These are phyloP conservation scores for Neomonachus schauinslandi DNA, from an alignment of 2,113 vertebrate genomes.

Conservation along the genomic window DNA sequence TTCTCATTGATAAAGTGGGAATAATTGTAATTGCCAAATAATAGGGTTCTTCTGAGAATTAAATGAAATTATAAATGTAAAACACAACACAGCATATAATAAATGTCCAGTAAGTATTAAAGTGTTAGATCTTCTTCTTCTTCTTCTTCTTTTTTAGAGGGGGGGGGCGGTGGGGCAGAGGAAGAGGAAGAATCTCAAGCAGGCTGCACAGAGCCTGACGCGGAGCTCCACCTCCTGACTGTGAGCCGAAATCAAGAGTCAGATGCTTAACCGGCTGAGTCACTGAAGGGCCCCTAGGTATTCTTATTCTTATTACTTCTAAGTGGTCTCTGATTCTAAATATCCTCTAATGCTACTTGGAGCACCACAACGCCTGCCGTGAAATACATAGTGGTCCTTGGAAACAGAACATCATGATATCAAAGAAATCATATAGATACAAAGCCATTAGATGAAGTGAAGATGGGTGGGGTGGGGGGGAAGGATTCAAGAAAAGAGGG, in stretches of 20 bases:
- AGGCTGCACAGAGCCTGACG: not conserved
- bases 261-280: not conserved
- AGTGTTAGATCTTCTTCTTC: not conserved
- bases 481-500: not conserved
- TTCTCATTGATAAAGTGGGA: constrained; percentile 22
- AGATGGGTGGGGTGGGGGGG: not conserved
- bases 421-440: not conserved
- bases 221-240: not conserved
- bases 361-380: not conserved
- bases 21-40: not conserved
- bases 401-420: not conserved
- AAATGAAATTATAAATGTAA: constrained; percentile 43
- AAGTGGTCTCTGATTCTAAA: constrained; percentile 40
- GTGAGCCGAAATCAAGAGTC: too few species aligned
- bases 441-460: not conserved
- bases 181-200: not conserved
- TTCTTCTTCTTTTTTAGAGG: not conserved
- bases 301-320: not conserved
- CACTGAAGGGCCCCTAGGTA: not conserved
- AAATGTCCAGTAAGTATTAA: not conserved
- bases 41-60: constrained; percentile 3
- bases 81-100: not conserved
- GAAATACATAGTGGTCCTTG: not conserved
- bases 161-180: not conserved
- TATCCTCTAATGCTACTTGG: not conserved